Evolutionary conservation across 1,140 invertebrate species (phyloP).

Genomic region (Pachyrhynchus sulphureomaculatus): DNA sequence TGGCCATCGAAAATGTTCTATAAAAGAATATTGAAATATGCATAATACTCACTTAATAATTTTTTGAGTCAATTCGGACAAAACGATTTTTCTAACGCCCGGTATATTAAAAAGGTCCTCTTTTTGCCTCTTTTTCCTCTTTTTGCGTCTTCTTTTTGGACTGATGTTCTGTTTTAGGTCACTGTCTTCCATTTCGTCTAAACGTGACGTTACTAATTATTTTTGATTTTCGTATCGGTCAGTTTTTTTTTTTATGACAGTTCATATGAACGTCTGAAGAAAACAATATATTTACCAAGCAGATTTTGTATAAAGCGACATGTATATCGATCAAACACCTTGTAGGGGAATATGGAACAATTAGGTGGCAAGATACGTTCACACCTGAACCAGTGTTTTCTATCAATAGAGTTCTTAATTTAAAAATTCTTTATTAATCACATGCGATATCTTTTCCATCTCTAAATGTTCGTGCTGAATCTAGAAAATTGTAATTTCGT

Average conservation of each 20-base stretch:
- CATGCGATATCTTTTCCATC: too few species aligned
- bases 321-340: conserved; percentile 12
- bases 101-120: conserved; percentile 37
- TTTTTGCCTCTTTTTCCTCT: conserved; percentile 16
- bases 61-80: conserved; percentile 54
- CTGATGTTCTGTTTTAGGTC: background rate
- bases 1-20: too few species aligned
- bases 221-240: background rate
- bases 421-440: too few species aligned
- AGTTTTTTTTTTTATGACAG: background rate
- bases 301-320: too few species aligned
- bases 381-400: too few species aligned
- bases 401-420: too few species aligned
- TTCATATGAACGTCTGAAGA: too few species aligned
- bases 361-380: too few species aligned
- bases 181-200: background rate
- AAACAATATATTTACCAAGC: background rate
- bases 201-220: background rate
- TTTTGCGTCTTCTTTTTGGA: conserved; percentile 16
- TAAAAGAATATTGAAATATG: too few species aligned
- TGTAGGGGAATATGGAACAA: too few species aligned
- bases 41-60: conserved; percentile 45
- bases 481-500: too few species aligned
- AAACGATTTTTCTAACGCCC: conserved; percentile 38
- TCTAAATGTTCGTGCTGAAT: too few species aligned